Evolutionary conservation across 2,113 vertebrate genomes (phyloP), one percentile per base, ranked within the genome.

Genomic region (Pongo pygmaeus): DNA sequence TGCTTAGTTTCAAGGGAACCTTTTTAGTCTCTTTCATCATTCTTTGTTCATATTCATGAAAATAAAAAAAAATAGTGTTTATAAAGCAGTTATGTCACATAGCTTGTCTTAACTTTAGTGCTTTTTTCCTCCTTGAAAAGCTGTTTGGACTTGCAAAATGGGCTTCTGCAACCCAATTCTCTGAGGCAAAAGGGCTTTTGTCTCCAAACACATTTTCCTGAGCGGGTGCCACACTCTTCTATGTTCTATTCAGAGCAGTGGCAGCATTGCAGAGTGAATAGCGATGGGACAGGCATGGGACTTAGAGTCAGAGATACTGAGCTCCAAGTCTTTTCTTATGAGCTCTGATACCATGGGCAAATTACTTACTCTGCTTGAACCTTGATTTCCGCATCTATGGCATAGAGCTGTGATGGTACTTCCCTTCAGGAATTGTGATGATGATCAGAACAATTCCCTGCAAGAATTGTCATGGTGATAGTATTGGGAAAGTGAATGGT

Each of bases 1-100:
- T 96, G 43, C n/a, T 83, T 84, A 57, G 59, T 94, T 27, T 94
- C 46, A 38, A 59, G 69, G 40, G 6, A 79, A 55, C 1, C 1
- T 27, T 61, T 75, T 75, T 77, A 40, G 14, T 81, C 25, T 94
- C 38, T 74, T 79, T 92, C 55, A 72, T 89, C 48, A 79, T 75
- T 89, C 7, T 84, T 96, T 80, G 59, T 86, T 94, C 55, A 86
- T 84, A 92, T 91, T 95, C 75, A 52, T 75, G 20, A 91, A 93
- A 92, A 95, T 48, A 59, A 59, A 91, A 84, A 84, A 64, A 72
- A 89, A 13, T 27, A 74, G 10, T 69, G 13, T 88, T 94, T 95
- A 72, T 40, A 91, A 95, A 83, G 40, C 93, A 83, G 69, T 55
- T 78, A 74, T 70, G 20, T 50, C 84, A 81, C 95, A 69, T 83